Conservation (phyloP, 2,797 vertebrate genomes). For the Anas bahamensis region DNA sequence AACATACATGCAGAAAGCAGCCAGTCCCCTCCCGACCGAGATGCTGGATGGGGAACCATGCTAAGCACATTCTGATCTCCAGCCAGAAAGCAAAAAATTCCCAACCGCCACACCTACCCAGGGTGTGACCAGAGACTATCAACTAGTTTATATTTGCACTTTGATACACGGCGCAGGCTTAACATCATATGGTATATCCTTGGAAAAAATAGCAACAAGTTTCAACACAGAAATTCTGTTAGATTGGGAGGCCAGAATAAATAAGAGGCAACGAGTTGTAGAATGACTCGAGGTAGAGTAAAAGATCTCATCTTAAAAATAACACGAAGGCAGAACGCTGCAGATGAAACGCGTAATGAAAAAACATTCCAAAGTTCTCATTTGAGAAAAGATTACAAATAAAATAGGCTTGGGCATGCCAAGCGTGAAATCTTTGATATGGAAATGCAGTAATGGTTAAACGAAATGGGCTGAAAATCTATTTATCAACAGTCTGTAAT, state of each 20-base stretch:
- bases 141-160: conserved; percentile 70
- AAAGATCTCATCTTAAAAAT: conserved; percentile 67
- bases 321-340: conserved; percentile 9
- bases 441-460: conserved; percentile 69
- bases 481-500: conserved; percentile 60
- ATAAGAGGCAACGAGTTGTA: conserved; percentile 44
- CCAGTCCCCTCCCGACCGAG: background rate
- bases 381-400: conserved; percentile 58
- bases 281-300: conserved; percentile 37
- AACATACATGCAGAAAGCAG: background rate
- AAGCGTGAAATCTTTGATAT: conserved; percentile 65
- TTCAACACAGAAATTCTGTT: conserved; percentile 64
- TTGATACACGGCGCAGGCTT: conserved; percentile 67
- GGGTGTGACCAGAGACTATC: conserved; percentile 69
- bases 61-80: conserved; percentile 61
- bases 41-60: conserved; percentile 27
- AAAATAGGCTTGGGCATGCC: conserved; percentile 57
- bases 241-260: conserved; percentile 68
- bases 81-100: conserved; percentile 68
- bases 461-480: conserved; percentile 51
- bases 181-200: conserved; percentile 63
- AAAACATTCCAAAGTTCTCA: conserved; percentile 55
- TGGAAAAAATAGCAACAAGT: conserved; percentile 73
- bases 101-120: conserved; percentile 68
- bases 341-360: conserved; percentile 58